Conservation (phyloP, 2,113 vertebrate species). For the Toxotes chatareus region DNA sequence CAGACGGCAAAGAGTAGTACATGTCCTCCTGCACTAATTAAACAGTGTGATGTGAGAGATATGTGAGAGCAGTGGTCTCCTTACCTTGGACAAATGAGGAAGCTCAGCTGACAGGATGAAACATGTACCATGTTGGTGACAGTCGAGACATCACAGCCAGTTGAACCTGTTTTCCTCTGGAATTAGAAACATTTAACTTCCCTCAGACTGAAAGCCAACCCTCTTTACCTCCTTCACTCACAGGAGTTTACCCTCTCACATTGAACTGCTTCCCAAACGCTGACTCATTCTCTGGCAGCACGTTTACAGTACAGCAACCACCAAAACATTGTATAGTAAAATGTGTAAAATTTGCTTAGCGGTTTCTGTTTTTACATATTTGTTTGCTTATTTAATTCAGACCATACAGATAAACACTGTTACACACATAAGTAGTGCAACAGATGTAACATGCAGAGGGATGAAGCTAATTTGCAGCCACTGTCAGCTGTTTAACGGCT, state of each 20-base stretch:
- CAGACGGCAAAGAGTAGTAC: neutral
- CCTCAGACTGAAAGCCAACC: constrained; percentile 11
- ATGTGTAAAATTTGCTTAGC: neutral
- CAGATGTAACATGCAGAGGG: neutral
- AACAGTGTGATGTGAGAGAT: neutral
- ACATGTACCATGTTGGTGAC: constrained; percentile 17
- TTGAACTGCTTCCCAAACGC: neutral
- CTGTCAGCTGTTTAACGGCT: no score
- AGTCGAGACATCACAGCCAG: constrained; percentile 56
- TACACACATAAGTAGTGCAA: neutral
- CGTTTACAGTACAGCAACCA: neutral
- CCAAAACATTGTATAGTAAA: neutral
- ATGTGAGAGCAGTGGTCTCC: constrained; percentile 18
- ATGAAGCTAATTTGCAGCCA: no score
- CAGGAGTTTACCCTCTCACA: neutral
- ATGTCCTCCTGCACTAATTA: neutral
- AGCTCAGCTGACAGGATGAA: constrained; percentile 25
- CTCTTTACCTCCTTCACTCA: neutral
- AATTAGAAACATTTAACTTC: constrained; percentile 66
- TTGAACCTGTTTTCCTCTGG: constrained; percentile 65
- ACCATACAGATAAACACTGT: neutral
- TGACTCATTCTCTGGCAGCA: neutral
- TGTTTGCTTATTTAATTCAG: no score
- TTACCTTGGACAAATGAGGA: constrained; percentile 58
- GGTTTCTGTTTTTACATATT: neutral